These are phyloP conservation scores for Galerucella pusilla DNA, from an alignment of 2,888 invertebrate genomes.

Conservation along the genomic window DNA sequence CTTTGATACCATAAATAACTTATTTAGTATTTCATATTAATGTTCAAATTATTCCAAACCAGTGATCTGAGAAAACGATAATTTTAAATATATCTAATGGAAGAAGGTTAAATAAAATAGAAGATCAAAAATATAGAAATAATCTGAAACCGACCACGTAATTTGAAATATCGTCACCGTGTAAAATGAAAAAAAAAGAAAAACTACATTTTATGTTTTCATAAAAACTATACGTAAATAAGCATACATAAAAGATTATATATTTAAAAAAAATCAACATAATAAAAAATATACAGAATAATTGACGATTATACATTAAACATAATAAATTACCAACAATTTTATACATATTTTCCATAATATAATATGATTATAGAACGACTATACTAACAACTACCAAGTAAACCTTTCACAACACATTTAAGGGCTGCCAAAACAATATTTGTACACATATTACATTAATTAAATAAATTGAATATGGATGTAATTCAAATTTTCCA, in stretches of 20 bases:
- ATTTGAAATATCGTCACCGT: conserved; percentile 1
- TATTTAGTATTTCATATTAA: too few relatives aligned
- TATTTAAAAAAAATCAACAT: conserved; percentile 12
- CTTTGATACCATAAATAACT: too few relatives aligned
- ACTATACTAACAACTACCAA: conserved; percentile 5
- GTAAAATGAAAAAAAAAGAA: conserved; percentile 5
- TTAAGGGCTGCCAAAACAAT: too few relatives aligned
- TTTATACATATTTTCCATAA: background rate
- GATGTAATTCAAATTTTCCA: too few relatives aligned
- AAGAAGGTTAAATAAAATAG: background rate
- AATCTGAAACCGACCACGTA: background rate
- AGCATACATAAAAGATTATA: conserved; percentile 15
- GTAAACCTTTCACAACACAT: background rate
- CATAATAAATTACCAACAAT: conserved; percentile 14
- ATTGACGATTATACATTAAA: conserved; percentile 25
- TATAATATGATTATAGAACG: background rate
- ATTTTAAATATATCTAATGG: background rate
- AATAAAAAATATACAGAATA: conserved; percentile 25
- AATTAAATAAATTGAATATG: too few relatives aligned
- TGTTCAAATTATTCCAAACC: background rate
- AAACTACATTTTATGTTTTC: background rate
- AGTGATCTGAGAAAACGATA: background rate
- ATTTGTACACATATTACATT: too few relatives aligned
- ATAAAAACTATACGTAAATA: conserved; percentile 15
- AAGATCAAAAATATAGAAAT: background rate